Percentiles rank a stretch among this genome's conserved stretches.
Conservation (phyloP, 1,140 invertebrate genomes). For the Orussus abietinus region DNA sequence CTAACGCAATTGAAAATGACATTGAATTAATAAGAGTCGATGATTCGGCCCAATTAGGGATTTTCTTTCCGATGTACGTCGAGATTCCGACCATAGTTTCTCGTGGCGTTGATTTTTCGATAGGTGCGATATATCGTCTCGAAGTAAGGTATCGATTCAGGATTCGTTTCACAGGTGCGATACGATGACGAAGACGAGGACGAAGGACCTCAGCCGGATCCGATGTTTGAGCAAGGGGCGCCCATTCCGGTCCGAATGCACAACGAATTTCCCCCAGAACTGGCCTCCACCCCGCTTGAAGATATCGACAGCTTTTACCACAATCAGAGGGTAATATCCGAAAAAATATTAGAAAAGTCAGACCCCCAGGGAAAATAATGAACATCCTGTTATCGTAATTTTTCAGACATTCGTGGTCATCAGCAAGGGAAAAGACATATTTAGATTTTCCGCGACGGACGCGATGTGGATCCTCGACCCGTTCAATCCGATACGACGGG, state of each 20-base stretch:
- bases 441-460: constrained; percentile 95
- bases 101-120: no score
- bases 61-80: no score
- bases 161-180: constrained; percentile 69
- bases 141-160: no score
- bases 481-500: constrained; percentile 94
- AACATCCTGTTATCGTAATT: constrained; percentile 17
- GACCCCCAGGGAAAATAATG: background rate
- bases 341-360: constrained; percentile 1
- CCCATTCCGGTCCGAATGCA: constrained; percentile 85
- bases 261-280: constrained; percentile 84
- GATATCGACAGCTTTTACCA: constrained; percentile 92
- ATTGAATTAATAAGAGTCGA: no score
- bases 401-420: constrained; percentile 96
- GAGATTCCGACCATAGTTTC: no score
- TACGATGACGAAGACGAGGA: constrained; percentile 95
- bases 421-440: constrained; percentile 98
- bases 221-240: constrained; percentile 87
- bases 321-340: constrained; percentile 76
- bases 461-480: constrained; percentile 93
- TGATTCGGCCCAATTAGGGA: no score
- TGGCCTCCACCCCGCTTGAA: constrained; percentile 89
- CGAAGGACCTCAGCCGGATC: constrained; percentile 90
- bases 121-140: no score
- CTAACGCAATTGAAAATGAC: no score